Evolutionary conservation across 2,113 vertebrate species (phyloP).

Genomic region (Siniperca chuatsi): DNA sequence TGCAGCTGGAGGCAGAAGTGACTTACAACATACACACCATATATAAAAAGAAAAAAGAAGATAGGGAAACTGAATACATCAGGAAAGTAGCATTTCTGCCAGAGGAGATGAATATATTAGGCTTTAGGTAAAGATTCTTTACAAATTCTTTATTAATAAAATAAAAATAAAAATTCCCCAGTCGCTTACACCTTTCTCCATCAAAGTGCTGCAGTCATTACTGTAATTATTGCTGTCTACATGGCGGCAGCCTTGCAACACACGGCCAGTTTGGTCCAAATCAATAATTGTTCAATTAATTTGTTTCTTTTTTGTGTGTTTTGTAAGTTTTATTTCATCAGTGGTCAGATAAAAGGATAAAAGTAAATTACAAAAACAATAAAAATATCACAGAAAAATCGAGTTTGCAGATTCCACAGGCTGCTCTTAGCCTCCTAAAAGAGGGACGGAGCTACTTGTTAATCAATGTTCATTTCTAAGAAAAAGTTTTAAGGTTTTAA

Average conservation of each 20-base stretch:
- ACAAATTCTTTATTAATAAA: too few relatives aligned
- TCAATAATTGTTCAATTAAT: not conserved
- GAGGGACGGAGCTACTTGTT: not conserved
- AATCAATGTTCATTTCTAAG: not conserved
- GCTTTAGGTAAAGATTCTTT: not conserved
- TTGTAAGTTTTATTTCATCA: not conserved
- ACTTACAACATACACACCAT: not conserved
- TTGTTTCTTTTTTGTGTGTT: not conserved
- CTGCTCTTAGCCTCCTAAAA: not conserved
- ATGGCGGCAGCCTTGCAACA: not conserved
- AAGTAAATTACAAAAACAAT: constrained; percentile 5
- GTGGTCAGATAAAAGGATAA: not conserved
- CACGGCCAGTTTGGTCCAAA: not conserved
- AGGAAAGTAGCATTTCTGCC: not conserved
- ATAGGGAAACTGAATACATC: not conserved
- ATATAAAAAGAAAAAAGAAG: too few relatives aligned
- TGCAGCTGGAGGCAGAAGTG: not conserved
- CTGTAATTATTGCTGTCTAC: not conserved
- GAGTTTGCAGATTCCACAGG: not conserved
- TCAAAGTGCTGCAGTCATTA: constrained; percentile 11
- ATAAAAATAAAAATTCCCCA: too few relatives aligned
- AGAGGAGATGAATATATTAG: not conserved
- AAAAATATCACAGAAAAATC: not conserved
- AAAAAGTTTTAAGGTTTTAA: not conserved
- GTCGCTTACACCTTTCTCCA: not conserved